phyloP scores from a whole-genome alignment of 1,140 invertebrate genomes.

The Gonatopus flavifemur region DNA sequence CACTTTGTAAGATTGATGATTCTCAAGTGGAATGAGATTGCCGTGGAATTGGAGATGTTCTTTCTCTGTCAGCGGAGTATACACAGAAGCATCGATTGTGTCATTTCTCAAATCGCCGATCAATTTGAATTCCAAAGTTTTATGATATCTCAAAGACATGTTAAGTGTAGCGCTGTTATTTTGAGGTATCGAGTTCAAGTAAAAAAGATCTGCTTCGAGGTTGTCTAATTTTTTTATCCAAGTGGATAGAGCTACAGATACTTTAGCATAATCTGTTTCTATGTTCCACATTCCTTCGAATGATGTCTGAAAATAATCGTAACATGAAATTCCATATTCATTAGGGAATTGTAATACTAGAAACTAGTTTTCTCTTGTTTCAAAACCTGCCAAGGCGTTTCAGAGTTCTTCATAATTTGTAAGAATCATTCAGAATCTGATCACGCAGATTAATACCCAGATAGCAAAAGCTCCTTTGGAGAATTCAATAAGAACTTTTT shows the following conservation, averaged over 20 bases:
- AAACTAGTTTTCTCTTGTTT: too few species aligned
- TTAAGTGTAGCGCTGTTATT: slow-evolving; percentile 33
- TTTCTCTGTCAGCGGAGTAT: slow-evolving; percentile 22
- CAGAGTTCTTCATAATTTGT: too few species aligned
- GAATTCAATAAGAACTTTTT: too few species aligned
- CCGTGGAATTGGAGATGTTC: slow-evolving; percentile 36
- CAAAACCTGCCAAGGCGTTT: too few species aligned
- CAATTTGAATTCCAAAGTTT: slow-evolving; percentile 32
- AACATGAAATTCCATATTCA: too few species aligned
- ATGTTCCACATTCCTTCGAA: slow-evolving; percentile 59
- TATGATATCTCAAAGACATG: slow-evolving; percentile 28
- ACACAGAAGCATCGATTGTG: slow-evolving; percentile 27
- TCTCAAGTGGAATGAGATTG: slow-evolving; percentile 19
- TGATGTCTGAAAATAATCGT: slow-evolving; percentile 51
- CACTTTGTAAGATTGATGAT: slow-evolving; percentile 25
- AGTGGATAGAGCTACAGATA: slow-evolving; percentile 55
- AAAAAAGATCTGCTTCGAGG: slow-evolving; percentile 53
- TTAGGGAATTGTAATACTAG: too few species aligned
- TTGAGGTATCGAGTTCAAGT: slow-evolving; percentile 39
- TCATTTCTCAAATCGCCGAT: slow-evolving; percentile 25
- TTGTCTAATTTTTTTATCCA: slow-evolving; percentile 58
- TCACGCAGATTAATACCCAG: too few species aligned
- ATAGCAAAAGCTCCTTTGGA: too few species aligned
- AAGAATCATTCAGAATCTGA: too few species aligned
- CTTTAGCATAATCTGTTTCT: slow-evolving; percentile 52